Conservation (phyloP, 2,113 vertebrate species). For the Brevimyrus niger region DNA sequence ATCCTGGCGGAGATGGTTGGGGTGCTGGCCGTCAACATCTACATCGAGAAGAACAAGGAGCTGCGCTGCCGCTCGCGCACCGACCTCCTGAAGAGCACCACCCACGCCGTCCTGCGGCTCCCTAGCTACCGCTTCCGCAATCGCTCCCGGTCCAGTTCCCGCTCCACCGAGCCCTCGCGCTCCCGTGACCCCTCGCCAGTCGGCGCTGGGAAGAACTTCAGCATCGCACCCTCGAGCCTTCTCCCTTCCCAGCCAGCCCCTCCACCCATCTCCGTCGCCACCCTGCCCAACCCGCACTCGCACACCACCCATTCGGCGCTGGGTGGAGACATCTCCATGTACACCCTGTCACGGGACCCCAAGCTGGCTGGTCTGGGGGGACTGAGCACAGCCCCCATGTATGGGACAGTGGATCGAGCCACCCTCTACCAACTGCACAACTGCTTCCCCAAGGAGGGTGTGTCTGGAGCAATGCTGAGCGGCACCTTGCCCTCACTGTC, state of each 20-base stretch:
- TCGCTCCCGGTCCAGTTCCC: conserved; percentile 77
- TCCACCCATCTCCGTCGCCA: conserved; percentile 60
- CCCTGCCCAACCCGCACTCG: conserved; percentile 66
- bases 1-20: conserved; percentile 91
- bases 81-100: conserved; percentile 77
- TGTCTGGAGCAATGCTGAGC: conserved; percentile 55
- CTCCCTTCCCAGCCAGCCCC: conserved; percentile 53
- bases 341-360: conserved; percentile 79
- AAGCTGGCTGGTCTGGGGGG: conserved; percentile 68
- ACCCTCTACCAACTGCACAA: conserved; percentile 83
- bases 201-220: conserved; percentile 62
- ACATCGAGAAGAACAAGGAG: conserved; percentile 88
- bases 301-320: conserved; percentile 56
- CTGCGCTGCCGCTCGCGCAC: conserved; percentile 82
- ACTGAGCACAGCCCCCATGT: conserved; percentile 54
- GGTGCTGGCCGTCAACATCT: conserved; percentile 84
- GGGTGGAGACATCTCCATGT: conserved; percentile 81
- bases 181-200: conserved; percentile 67
- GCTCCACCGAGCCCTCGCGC: conserved; percentile 79
- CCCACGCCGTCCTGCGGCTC: conserved; percentile 79
- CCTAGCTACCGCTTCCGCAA: conserved; percentile 88
- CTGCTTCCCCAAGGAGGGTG: conserved; percentile 76
- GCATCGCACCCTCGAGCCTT: conserved; percentile 57
- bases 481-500: conserved; percentile 62
- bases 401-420: conserved; percentile 70